Evolutionary conservation across 2,797 vertebrate species (phyloP).

Genomic region (Otolemur crassicaudatus): DNA sequence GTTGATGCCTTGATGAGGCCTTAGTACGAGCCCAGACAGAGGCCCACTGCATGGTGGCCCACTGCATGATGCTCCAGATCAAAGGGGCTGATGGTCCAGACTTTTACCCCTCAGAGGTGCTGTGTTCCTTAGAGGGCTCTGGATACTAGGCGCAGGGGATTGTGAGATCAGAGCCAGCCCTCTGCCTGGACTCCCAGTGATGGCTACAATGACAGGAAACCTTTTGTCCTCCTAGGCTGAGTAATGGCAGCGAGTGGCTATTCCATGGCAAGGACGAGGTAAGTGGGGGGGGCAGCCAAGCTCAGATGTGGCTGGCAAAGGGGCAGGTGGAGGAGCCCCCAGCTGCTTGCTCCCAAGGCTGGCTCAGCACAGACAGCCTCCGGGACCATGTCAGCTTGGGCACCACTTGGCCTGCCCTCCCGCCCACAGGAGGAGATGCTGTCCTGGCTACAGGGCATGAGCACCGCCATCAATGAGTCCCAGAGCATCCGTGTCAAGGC

Average conservation of each 20-base stretch:
- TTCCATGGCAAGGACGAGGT: slow-evolving; percentile 99
- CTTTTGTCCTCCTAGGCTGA: slow-evolving; percentile 90
- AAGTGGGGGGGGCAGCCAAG: slow-evolving; percentile 72
- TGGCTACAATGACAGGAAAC: not conserved
- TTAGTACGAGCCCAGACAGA: not conserved
- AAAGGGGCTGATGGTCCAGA: not conserved
- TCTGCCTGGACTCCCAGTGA: not conserved
- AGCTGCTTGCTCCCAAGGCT: not conserved
- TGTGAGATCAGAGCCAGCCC: not conserved
- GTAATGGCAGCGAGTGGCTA: slow-evolving; percentile 95
- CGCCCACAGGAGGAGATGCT: slow-evolving; percentile 93
- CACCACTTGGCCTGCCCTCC: not conserved
- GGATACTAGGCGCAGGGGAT: not conserved
- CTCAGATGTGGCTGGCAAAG: not conserved
- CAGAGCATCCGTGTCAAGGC: slow-evolving; percentile 88
- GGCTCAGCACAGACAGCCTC: not conserved
- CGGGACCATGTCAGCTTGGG: no score
- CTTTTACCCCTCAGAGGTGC: not conserved
- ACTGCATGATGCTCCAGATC: not conserved
- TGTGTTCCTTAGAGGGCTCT: not conserved
- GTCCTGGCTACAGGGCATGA: slow-evolving; percentile 93
- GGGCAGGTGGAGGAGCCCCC: not conserved
- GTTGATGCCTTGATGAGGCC: not conserved
- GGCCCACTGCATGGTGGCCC: not conserved
- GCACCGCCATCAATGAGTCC: slow-evolving; percentile 89